phyloP scores from a whole-genome alignment of 2,113 vertebrate genomes.

The Clinocottus analis region DNA sequence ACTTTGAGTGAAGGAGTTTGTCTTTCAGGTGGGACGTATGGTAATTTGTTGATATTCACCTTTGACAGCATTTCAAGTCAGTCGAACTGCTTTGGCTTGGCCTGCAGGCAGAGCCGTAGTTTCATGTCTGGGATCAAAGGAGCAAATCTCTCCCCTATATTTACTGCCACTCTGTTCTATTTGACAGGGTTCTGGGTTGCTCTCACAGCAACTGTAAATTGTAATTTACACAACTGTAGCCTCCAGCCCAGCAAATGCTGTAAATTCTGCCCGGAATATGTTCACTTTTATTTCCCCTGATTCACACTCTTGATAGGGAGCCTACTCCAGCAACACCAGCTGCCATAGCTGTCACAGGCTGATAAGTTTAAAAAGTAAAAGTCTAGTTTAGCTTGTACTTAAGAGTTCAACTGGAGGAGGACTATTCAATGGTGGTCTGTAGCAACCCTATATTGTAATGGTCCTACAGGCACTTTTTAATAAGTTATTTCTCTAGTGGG shows the following conservation, averaged over 20 bases:
- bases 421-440: neutral
- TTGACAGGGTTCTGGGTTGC: neutral
- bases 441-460: neutral
- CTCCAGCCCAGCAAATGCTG: neutral
- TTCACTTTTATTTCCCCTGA: neutral
- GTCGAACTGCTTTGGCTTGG: constrained; percentile 34
- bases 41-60: constrained; percentile 44
- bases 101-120: constrained; percentile 30
- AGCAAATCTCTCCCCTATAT: constrained; percentile 38
- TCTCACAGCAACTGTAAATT: constrained; percentile 18
- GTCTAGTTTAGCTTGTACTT: too few species aligned
- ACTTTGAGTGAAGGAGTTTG: constrained; percentile 30
- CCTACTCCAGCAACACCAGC: too few species aligned
- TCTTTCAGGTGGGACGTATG: constrained; percentile 43
- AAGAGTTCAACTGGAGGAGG: neutral
- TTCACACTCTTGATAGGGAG: neutral
- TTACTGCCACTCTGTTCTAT: constrained; percentile 24
- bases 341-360: neutral
- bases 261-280: neutral
- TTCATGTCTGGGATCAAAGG: constrained; percentile 41
- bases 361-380: neutral
- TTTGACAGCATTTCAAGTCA: constrained; percentile 38
- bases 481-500: neutral
- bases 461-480: neutral
- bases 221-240: neutral